phyloP scores from a whole-genome alignment of 2,797 vertebrate genomes.

The Setipinna tenuifilis region DNA sequence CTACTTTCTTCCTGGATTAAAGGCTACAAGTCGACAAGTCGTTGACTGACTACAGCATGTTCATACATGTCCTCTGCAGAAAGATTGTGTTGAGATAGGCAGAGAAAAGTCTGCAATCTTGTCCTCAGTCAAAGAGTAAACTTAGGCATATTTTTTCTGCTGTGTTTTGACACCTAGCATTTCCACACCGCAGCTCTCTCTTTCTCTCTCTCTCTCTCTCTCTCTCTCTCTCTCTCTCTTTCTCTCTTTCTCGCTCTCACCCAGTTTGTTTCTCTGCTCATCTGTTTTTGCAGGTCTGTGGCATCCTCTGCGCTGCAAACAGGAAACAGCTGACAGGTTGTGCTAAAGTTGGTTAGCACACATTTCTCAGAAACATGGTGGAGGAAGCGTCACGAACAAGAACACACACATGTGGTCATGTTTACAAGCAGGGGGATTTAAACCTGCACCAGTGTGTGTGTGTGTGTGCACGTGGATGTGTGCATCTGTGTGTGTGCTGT shows the following conservation, averaged over 20 bases:
- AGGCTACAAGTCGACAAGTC: not conserved
- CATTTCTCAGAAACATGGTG: too few species aligned
- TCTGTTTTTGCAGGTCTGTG: conserved; percentile 47
- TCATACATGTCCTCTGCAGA: not conserved
- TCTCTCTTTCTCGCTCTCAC: conserved; percentile 14
- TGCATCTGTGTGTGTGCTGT: not conserved
- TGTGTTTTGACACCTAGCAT: not conserved
- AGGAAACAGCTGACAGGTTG: conserved; percentile 63
- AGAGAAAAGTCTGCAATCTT: not conserved
- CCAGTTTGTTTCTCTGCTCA: conserved; percentile 10
- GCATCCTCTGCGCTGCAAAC: conserved; percentile 59
- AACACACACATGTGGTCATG: conserved; percentile 29
- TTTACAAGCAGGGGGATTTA: conserved; percentile 50
- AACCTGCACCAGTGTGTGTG: conserved; percentile 26
- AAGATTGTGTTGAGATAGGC: not conserved
- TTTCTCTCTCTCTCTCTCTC: too few species aligned
- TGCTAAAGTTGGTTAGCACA: conserved; percentile 32
- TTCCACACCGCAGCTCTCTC: not conserved
- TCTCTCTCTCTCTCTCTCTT: too few species aligned
- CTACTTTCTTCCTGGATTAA: not conserved
- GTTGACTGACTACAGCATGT: not conserved
- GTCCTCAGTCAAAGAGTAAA: not conserved
- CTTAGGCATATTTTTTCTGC: not conserved
- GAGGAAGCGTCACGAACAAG: not conserved
- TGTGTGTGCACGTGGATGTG: not conserved